phyloP scores from a whole-genome alignment of 1,140 invertebrate species.

The Tetragonula clypearis region DNA sequence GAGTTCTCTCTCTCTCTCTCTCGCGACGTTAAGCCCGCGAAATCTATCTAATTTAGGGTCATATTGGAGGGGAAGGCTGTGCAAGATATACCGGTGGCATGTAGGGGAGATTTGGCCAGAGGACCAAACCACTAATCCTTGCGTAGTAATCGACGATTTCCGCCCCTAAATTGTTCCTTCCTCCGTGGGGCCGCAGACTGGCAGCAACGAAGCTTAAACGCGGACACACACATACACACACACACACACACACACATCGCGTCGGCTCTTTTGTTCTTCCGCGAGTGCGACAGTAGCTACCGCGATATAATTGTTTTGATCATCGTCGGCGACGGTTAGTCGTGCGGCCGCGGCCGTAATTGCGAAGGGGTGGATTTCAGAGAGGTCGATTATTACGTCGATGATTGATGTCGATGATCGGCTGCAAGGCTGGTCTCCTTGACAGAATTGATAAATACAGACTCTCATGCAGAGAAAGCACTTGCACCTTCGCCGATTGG shows the following conservation, averaged over 20 bases:
- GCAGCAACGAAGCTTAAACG: conserved; percentile 55
- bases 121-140: conserved; percentile 71
- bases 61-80: conserved; percentile 48
- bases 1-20: conserved; percentile 13
- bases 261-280: conserved; percentile 53
- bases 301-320: conserved; percentile 61
- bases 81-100: conserved; percentile 60
- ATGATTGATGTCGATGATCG: neutral
- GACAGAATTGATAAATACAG: too few species aligned
- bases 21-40: conserved; percentile 50
- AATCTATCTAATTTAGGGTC: conserved; percentile 64
- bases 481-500: too few species aligned
- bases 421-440: too few species aligned
- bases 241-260: neutral
- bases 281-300: neutral
- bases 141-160: conserved; percentile 74
- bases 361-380: neutral
- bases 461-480: too few species aligned
- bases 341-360: neutral
- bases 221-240: neutral
- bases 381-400: neutral
- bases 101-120: conserved; percentile 58
- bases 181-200: conserved; percentile 14
- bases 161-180: conserved; percentile 71
- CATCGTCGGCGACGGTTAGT: neutral